phyloP scores from a whole-genome alignment of 2,797 vertebrate genomes.

The Scolopax bukidnonensis region DNA sequence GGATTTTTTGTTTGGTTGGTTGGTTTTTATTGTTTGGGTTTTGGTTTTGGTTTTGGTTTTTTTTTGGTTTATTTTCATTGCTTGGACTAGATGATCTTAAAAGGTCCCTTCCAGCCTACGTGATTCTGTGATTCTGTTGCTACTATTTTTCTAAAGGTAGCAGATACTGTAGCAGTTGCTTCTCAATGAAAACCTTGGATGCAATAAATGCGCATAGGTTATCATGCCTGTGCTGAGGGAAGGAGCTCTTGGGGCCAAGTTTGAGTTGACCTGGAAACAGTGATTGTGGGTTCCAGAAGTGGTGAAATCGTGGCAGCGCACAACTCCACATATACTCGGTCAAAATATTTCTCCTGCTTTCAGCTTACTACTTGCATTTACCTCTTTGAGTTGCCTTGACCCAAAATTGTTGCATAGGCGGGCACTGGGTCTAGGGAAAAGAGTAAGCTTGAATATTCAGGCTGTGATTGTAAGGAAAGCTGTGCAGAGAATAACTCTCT shows the following conservation, averaged over 20 bases:
- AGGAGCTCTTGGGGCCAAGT: not conserved
- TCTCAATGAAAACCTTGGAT: not conserved
- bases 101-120: too few relatives aligned
- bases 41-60: too few relatives aligned
- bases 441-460: constrained; percentile 31
- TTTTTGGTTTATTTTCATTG: too few relatives aligned
- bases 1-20: too few relatives aligned
- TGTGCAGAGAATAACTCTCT: not conserved
- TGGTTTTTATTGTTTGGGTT: too few relatives aligned
- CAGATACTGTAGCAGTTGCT: not conserved
- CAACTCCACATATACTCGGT: rapidly evolving
- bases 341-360: not conserved
- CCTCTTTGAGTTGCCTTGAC: not conserved
- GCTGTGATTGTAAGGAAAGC: not conserved
- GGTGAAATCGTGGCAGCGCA: not conserved
- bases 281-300: rapidly evolving
- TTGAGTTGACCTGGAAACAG: not conserved
- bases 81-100: too few relatives aligned
- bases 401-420: not conserved
- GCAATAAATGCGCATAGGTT: not conserved
- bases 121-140: not conserved
- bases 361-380: not conserved
- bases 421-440: not conserved
- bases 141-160: not conserved
- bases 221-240: not conserved